These are phyloP conservation scores for Hyles euphorbiae DNA, from an alignment of 1,140 invertebrate species.

Conservation along the genomic window DNA sequence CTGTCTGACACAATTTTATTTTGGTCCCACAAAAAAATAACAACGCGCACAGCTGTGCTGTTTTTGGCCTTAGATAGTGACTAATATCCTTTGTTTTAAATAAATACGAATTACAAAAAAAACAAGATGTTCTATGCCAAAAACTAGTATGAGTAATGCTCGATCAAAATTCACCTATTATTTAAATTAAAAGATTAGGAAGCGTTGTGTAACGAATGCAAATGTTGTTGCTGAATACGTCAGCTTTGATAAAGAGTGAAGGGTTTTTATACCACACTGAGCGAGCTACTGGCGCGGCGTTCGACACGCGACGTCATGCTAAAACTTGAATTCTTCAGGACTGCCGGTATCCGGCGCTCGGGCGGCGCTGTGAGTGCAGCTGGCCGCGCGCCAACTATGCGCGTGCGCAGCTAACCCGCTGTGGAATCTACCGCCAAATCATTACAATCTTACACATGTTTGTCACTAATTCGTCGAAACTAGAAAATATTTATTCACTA, in stretches of 20 bases:
- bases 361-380: constrained; percentile 54
- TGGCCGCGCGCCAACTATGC: constrained; percentile 56
- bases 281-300: no score
- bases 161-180: no score
- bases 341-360: constrained; percentile 44
- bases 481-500: constrained; percentile 5
- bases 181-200: no score
- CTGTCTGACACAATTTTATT: constrained; percentile 7
- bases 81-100: no score
- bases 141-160: no score
- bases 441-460: constrained; percentile 30
- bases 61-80: background rate
- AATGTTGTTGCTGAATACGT: no score
- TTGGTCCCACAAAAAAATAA: constrained; percentile 7
- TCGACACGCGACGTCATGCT: constrained; percentile 1
- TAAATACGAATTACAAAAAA: no score
- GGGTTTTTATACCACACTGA: no score
- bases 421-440: constrained; percentile 49
- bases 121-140: no score
- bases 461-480: constrained; percentile 19
- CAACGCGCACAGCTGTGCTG: constrained; percentile 1
- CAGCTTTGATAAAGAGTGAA: no score
- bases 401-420: constrained; percentile 45
- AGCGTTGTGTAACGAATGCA: no score
- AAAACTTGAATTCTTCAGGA: constrained; percentile 39